Base-by-base conservation (phyloP, 2,113 vertebrate genomes). In the Lophura nycthemera region DNA sequence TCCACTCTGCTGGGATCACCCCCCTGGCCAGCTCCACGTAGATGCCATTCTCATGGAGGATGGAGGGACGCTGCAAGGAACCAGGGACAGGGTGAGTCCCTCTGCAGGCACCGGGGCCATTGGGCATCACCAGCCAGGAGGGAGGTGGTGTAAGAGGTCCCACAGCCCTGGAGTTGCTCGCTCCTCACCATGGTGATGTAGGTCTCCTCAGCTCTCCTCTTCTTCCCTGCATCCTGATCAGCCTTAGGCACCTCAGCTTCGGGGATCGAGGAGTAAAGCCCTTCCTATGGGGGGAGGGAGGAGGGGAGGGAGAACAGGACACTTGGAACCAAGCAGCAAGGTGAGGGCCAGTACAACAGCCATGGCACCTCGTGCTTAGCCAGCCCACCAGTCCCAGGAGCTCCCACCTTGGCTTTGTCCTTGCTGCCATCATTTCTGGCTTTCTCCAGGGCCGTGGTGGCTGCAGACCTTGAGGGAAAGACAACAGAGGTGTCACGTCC, bases 101-200 rank as follows among this genome's bases (percentile, higher is more conserved):
- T 1, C 14, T 8, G 11, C 4, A 4, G 69, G 38, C 4, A 8
- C 2, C 0, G 22, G 15, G 8, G 3, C 32, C 30, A 1, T 5
- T 4, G 32, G 17, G 1, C 48, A 38, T 25, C 0, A 0, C 8
- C 38, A 22, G 30, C 42, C 34, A 4, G 9, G 17, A 40, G 0
- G 6, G 40, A 2, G 24, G 30, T 6, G 40, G 0, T 21, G 47
- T 2, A 21, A 34, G 25, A 67, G 36, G 22, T 29, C 24, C 66
- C 5, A 0, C 43, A 57, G 54, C 47, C 74, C 52, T 6, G 2
- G 15, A 13, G 75, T 52, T 67, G 59, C 72, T 57, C 3, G 16
- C 66, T 60, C 57, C 86, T 98, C 88, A 98, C 98, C 98, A 98
- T 98, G 86, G 89, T 97, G 77, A 98, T 85, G 86, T 98, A 98